Evolutionary conservation across 1,140 invertebrate genomes (phyloP).

Genomic region (Magallana gigas): DNA sequence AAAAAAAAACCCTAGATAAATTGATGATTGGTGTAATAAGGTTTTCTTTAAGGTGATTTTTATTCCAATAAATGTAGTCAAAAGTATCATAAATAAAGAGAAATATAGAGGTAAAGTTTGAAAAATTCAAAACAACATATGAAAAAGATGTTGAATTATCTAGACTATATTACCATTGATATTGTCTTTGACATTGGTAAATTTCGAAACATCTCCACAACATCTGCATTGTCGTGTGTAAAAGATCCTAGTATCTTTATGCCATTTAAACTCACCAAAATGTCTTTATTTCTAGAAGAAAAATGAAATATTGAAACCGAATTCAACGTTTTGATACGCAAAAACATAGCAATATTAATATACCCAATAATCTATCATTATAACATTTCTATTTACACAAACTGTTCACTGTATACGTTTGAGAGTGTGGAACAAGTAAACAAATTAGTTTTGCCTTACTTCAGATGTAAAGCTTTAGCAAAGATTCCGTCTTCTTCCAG

Average conservation of each 20-base stretch:
- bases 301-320: background rate
- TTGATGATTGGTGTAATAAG: background rate
- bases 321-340: too few relatives aligned
- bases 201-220: background rate
- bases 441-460: background rate
- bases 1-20: background rate
- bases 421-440: too few relatives aligned
- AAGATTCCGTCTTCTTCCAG: background rate
- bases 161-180: background rate
- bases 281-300: conserved; percentile 4
- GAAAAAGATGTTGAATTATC: background rate
- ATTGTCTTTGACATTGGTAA: background rate
- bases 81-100: too few relatives aligned
- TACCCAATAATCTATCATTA: too few relatives aligned
- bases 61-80: too few relatives aligned
- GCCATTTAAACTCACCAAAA: background rate
- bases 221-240: background rate
- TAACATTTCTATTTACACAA: too few relatives aligned
- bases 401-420: too few relatives aligned
- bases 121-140: background rate
- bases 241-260: background rate
- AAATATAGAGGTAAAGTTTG: background rate
- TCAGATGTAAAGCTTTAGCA: background rate
- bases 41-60: background rate
- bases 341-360: too few relatives aligned